These are phyloP conservation scores for Nesogale talazaci DNA, from an alignment of 2,113 vertebrate genomes.

Conservation along the genomic window DNA sequence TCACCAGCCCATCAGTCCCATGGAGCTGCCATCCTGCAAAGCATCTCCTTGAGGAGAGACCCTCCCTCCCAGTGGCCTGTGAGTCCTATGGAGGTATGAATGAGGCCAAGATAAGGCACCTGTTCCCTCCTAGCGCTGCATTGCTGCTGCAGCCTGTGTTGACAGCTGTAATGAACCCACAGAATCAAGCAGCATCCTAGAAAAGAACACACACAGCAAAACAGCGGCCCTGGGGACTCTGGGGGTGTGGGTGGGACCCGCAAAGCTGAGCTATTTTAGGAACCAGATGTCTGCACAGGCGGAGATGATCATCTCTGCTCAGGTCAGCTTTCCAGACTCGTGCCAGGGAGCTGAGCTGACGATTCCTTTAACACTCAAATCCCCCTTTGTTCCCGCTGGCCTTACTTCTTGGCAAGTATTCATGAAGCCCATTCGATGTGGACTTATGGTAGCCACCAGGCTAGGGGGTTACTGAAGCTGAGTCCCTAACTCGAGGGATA, in stretches of 20 bases:
- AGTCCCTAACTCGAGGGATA: neutral
- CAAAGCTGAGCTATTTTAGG: neutral
- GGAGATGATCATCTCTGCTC: neutral
- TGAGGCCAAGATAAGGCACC: neutral
- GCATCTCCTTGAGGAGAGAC: neutral
- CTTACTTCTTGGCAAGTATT: neutral
- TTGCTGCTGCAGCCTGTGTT: neutral
- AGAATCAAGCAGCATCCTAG: fast-evolving
- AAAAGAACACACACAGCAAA: neutral
- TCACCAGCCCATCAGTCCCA: neutral
- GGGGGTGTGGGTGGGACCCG: fast-evolving
- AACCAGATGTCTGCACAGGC: slow-evolving; percentile 25
- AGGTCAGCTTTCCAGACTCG: neutral
- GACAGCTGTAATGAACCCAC: neutral
- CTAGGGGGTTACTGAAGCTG: neutral
- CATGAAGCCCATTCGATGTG: neutral
- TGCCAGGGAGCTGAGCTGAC: neutral
- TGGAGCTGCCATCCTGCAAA: neutral
- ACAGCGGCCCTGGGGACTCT: neutral
- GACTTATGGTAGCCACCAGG: neutral
- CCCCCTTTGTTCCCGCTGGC: too few relatives aligned
- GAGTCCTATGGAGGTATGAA: neutral
- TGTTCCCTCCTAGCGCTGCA: fast-evolving
- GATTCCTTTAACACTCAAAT: neutral
- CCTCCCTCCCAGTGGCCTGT: neutral